Conservation (phyloP, 2,888 invertebrate species). For the Globia sparganii region DNA sequence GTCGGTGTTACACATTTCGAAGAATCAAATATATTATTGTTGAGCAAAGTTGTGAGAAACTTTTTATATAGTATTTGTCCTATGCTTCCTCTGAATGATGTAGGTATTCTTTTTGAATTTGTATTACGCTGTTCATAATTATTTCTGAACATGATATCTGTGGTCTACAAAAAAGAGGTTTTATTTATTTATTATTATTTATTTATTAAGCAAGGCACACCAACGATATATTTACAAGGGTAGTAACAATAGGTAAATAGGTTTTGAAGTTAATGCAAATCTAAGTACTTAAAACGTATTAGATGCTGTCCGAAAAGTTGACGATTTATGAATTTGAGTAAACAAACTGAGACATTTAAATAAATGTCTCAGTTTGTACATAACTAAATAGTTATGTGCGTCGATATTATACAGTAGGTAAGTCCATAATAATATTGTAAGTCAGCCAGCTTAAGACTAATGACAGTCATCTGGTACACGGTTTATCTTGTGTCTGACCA, state of each 20-base stretch:
- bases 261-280: background rate
- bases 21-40: conserved; percentile 2
- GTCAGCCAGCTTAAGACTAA: background rate
- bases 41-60: background rate
- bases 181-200: too few relatives aligned
- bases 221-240: too few relatives aligned
- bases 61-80: background rate
- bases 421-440: conserved; percentile 3
- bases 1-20: background rate
- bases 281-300: background rate
- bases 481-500: conserved; percentile 9
- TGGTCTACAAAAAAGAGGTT: background rate
- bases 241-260: accelerated
- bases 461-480: conserved; percentile 15
- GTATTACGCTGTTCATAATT: background rate
- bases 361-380: too few relatives aligned
- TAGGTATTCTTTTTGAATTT: background rate
- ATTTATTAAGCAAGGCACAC: too few relatives aligned
- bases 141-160: background rate
- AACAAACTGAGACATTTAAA: background rate
- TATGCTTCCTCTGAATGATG: background rate
- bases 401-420: background rate
- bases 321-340: background rate
- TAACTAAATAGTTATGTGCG: background rate
- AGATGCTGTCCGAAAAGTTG: background rate